These are phyloP conservation scores for Sterna hirundo DNA, from an alignment of 2,113 vertebrate genomes.

Conservation along the genomic window DNA sequence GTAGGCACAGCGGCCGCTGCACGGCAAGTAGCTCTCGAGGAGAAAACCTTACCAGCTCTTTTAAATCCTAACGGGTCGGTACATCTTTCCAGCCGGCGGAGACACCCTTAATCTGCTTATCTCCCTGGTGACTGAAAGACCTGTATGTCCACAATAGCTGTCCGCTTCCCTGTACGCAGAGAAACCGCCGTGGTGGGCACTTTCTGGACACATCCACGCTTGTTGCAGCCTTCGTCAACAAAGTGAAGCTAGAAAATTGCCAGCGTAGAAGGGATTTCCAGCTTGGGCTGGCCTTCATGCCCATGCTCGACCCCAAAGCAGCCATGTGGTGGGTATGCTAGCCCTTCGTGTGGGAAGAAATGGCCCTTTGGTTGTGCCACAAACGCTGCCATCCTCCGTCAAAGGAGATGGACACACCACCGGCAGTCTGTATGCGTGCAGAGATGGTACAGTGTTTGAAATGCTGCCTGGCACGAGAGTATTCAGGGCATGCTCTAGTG, in stretches of 20 bases:
- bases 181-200: rapidly evolving
- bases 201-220: rapidly evolving
- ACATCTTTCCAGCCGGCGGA: neutral
- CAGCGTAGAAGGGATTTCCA: neutral
- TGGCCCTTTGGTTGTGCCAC: rapidly evolving
- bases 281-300: neutral
- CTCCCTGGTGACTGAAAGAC: neutral
- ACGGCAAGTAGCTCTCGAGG: rapidly evolving
- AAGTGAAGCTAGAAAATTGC: neutral
- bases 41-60: neutral
- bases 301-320: neutral
- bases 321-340: no score
- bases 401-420: no score
- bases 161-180: rapidly evolving
- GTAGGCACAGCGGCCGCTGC: rapidly evolving
- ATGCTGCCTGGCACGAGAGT: neutral
- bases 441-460: neutral
- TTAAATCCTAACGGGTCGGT: neutral
- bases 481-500: no score
- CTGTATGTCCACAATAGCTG: no score
- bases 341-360: neutral
- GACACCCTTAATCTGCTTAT: neutral
- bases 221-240: neutral
- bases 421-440: rapidly evolving
- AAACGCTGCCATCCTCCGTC: rapidly evolving